Base-by-base conservation (phyloP, 2,113 vertebrate genomes). In the Bathybates hornii region DNA sequence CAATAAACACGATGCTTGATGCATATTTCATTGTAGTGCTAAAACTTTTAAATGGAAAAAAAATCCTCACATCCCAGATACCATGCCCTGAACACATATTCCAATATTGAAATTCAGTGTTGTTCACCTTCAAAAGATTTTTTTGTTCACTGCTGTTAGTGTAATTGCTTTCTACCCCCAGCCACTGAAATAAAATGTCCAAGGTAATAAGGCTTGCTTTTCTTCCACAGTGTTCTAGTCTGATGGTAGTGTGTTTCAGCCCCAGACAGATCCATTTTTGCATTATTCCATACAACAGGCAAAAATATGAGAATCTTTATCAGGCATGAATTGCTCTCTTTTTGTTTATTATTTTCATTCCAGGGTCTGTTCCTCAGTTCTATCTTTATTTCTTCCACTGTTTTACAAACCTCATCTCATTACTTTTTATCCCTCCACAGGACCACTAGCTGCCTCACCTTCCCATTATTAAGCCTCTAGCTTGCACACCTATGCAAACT, bases 61-160 rank as follows among this genome's bases (percentile, higher is more conserved):
- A 84, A 80, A n/a, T 17, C 78, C 73, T 80, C 84, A 61, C 3
- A 86, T 59, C 29, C 10, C 13, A 66, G 57, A 59, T 78, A 57
- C 32, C 19, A 14, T 82, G 63, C 79, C 24, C 54, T 71, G 45
- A 85, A 79, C 21, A 89, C 53, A 79, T 89, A 87, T 89, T 86
- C n/a, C 81, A 88, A 56, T 81, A 86, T 86, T 90, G 38, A 92
- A 91, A 90, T 90, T 80, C 81, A 54, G 53, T 71, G 34, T 90
- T 89, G 90, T 86, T 91, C 84, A 91, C 86, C 89, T 92, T 93
- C 63, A 81, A 86, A 91, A 90, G 82, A 89, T 86, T 86, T 90
- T 90, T 87, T 87, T 92, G 50, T 86, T 91, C 84, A 80, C 80
- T 89, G 87, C 82, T 92, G 86, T 87, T 89, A 89, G 45, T 93